phyloP scores from a whole-genome alignment of 2,888 invertebrate genomes.

The Tipula vernalis region DNA sequence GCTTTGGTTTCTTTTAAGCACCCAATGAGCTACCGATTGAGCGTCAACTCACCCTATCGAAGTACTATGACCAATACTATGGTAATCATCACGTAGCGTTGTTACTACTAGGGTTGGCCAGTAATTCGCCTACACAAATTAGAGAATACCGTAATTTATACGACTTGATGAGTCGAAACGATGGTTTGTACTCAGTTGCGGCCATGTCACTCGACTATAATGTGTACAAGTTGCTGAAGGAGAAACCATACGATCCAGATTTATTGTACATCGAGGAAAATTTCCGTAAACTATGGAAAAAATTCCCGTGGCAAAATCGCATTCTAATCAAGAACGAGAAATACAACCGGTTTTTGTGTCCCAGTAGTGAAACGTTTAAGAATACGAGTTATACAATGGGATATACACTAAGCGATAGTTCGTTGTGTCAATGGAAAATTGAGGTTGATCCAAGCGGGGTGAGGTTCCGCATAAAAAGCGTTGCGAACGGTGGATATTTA shows the following conservation, averaged over 20 bases:
- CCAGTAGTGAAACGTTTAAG: background rate
- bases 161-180: background rate
- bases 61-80: background rate
- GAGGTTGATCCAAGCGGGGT: background rate
- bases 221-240: background rate
- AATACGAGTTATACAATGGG: background rate
- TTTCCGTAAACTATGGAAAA: background rate
- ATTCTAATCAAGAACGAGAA: background rate
- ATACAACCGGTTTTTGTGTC: background rate
- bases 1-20: background rate
- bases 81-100: background rate
- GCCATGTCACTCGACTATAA: background rate
- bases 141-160: background rate
- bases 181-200: background rate
- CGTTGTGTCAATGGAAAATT: background rate
- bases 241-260: background rate
- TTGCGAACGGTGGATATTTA: background rate
- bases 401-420: background rate
- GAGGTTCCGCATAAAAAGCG: background rate
- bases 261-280: background rate
- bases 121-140: background rate
- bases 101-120: background rate
- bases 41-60: background rate
- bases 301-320: background rate
- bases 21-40: background rate